These are phyloP conservation scores for Apostichopus japonicus DNA, from an alignment of 35 echinoderm and acorn worm genomes.

Conservation along the genomic window DNA sequence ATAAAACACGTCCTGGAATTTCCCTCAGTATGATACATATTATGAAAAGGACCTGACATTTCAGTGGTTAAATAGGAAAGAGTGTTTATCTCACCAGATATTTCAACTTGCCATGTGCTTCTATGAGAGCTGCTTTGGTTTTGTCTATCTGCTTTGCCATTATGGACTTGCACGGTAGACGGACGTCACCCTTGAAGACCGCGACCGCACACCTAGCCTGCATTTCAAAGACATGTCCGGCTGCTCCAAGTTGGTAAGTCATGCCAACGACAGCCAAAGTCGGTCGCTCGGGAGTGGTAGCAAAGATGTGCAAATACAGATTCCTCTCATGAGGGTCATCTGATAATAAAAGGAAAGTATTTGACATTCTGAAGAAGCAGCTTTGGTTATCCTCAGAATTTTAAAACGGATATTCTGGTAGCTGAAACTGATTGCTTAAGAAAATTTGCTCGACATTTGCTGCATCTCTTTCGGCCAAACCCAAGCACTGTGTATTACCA, in stretches of 20 bases:
- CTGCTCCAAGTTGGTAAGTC: not conserved
- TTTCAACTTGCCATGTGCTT: slow-evolving; percentile 4
- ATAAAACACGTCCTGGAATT: no score
- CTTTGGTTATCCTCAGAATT: no score
- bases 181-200: not conserved
- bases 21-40: no score
- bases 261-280: slow-evolving; percentile 1
- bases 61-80: no score
- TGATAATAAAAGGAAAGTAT: not conserved
- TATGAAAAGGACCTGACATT: no score
- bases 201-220: slow-evolving; percentile 30
- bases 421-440: no score
- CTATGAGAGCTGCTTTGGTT: not conserved
- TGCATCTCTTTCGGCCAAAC: no score
- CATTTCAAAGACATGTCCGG: not conserved
- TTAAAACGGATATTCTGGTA: no score
- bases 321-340: not conserved
- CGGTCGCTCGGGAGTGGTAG: not conserved
- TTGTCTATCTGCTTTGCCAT: not conserved
- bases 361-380: no score
- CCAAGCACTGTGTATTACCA: no score
- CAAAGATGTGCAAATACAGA: slow-evolving; percentile 14
- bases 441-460: no score
- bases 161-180: not conserved
- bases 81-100: not conserved